A percentile compares a stretch with the other conserved stretches of the same genome.
These are phyloP conservation scores for Melangyna quadrimaculata DNA, from an alignment of 2,888 invertebrate species.

Conservation along the genomic window DNA sequence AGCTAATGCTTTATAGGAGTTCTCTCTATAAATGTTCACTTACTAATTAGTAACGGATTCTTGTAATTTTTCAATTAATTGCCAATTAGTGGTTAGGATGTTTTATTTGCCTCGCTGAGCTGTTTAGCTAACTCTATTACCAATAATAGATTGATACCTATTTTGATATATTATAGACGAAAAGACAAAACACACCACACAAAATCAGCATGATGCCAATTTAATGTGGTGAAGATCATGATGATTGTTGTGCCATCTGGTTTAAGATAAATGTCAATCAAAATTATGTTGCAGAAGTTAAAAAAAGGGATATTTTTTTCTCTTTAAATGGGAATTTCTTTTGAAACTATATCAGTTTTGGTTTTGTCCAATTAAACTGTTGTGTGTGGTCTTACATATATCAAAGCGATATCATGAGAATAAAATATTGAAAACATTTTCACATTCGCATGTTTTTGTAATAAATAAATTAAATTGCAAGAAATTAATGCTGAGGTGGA, in stretches of 20 bases:
- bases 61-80: conserved; percentile 71
- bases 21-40: conserved; percentile 39
- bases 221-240: conserved; percentile 48
- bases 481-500: background rate
- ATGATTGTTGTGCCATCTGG: conserved; percentile 24
- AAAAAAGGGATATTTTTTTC: conserved; percentile 5
- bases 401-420: background rate
- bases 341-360: background rate
- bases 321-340: background rate
- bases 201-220: conserved; percentile 55
- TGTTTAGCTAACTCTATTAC: background rate
- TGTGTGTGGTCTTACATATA: conserved; percentile 14
- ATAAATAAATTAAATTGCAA: background rate
- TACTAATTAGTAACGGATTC: conserved; percentile 68
- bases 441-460: background rate
- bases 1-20: conserved; percentile 32
- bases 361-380: conserved; percentile 4
- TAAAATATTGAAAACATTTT: background rate
- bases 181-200: background rate
- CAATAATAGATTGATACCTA: background rate
- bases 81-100: conserved; percentile 65
- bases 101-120: conserved; percentile 47
- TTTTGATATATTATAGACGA: background rate
- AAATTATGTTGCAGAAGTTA: conserved; percentile 13
- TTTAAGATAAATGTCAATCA: conserved; percentile 39